Evolutionary conservation across 2,113 vertebrate species (phyloP).

Genomic region (Trogon melanurus): DNA sequence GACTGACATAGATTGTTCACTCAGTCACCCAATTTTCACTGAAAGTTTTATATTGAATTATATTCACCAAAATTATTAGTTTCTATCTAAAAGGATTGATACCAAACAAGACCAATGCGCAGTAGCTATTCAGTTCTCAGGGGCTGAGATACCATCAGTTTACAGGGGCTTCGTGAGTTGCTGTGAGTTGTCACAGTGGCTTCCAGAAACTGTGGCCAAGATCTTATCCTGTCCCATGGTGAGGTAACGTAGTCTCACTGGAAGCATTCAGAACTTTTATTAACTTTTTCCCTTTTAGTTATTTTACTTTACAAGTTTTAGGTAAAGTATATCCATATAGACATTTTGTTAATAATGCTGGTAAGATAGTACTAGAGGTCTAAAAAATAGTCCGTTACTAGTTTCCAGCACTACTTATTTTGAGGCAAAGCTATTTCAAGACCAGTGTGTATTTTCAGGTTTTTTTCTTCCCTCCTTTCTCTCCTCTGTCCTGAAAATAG

Average conservation of each 20-base stretch:
- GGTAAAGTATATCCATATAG: background rate
- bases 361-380: background rate
- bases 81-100: background rate
- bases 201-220: background rate
- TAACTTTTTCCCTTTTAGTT: background rate
- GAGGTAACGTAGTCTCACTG: background rate
- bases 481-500: background rate
- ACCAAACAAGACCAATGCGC: accelerated
- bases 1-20: background rate
- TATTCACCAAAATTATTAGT: background rate
- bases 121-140: background rate
- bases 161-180: background rate
- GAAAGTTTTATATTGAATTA: background rate
- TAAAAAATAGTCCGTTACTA: background rate
- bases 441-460: accelerated
- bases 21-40: background rate
- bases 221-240: background rate
- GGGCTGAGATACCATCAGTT: background rate
- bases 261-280: background rate
- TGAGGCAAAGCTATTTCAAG: background rate
- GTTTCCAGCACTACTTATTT: background rate
- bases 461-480: background rate
- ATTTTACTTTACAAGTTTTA: background rate
- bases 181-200: background rate
- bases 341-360: background rate